Base-by-base conservation (phyloP, 1,140 invertebrate species). In the Parapsyche elsis region DNA sequence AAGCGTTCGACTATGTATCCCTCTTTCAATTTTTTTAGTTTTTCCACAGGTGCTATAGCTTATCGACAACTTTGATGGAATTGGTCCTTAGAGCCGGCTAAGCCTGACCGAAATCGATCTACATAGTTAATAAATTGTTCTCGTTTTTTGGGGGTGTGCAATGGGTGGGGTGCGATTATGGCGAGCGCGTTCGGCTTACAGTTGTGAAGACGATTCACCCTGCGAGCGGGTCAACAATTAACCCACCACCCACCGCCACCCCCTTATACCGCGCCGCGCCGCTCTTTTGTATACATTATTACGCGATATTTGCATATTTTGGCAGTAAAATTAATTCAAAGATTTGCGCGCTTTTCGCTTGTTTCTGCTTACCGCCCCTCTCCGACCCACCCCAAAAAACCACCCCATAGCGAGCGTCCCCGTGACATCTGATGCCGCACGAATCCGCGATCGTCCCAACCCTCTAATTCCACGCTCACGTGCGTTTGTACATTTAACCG, bases 321-420 rank as follows among this genome's bases (percentile, higher is more conserved):
- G 85, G 86, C 87, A 88, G 87, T 89, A 88, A 89, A 89, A 89
- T 89, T 89, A 89, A 89, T 89, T 89, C 88, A 87, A 88, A 89
- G 88, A 89, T 89, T 89, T 89, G 87, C 88, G 74, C 87, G 87
- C 81, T 71, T 78, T 79, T 77, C 75, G 78, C 73, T 77, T 77
- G 75, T 77, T 77, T 77, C 75, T 77, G 75, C 75, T 77, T 38
- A 75, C 71, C 75, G 53, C 30, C 46, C 24, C 24, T 12, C 16
- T 16, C 10, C 24, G 2, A 12, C 26, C 16, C 71, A 14, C 5
- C 44, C 23, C 46, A 14, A 46, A 46, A n/a, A 10, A 21, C 57
- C 75, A 73, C 12, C 57, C 46, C 75, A 5, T 45, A 19, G n/a
- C 0, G 19, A 21, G 16, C 75, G n/a, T 26, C n/a, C 75, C 16